Evolutionary conservation across 1,140 invertebrate species (phyloP).

Genomic region (Triops cancriformis): DNA sequence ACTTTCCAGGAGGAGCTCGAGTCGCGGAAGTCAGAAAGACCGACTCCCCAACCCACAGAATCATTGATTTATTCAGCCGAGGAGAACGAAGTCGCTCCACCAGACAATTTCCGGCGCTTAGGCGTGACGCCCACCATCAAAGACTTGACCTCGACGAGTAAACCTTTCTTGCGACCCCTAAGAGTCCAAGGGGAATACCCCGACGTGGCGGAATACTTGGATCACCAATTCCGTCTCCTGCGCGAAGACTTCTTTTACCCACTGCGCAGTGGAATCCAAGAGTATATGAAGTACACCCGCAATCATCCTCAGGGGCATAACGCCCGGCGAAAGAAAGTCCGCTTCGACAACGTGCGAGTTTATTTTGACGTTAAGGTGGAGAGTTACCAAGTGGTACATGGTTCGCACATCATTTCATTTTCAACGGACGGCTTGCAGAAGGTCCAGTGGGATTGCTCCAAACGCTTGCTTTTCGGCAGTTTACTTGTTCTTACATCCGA

Average conservation of each 20-base stretch:
- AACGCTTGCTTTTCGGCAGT: slow-evolving; percentile 59
- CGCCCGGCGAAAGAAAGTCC: background rate
- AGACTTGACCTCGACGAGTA: too few relatives aligned
- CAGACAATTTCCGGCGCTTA: too few relatives aligned
- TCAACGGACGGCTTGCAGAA: slow-evolving; percentile 26
- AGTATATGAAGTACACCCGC: slow-evolving; percentile 25
- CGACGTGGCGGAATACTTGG: slow-evolving; percentile 45
- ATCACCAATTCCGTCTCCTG: slow-evolving; percentile 48
- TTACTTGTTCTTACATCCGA: slow-evolving; percentile 60
- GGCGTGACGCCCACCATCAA: too few relatives aligned
- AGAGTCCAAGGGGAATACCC: too few relatives aligned
- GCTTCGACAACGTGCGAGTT: slow-evolving; percentile 26
- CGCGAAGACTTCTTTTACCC: slow-evolving; percentile 57
- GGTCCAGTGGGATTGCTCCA: slow-evolving; percentile 40
- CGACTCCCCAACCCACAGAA: too few relatives aligned
- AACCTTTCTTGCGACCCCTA: too few relatives aligned
- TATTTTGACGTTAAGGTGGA: slow-evolving; percentile 25
- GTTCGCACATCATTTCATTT: slow-evolving; percentile 16
- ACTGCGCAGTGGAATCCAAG: slow-evolving; percentile 47
- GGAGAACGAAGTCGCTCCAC: too few relatives aligned
- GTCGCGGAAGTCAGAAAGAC: too few relatives aligned
- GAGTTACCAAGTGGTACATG: background rate
- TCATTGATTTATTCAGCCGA: too few relatives aligned
- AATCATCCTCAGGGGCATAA: background rate
- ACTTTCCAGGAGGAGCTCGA: too few relatives aligned